Percentiles rank a stretch among this genome's conserved stretches.
phyloP scores from a whole-genome alignment of 1,140 invertebrate genomes.

The Heterodera schachtii region DNA sequence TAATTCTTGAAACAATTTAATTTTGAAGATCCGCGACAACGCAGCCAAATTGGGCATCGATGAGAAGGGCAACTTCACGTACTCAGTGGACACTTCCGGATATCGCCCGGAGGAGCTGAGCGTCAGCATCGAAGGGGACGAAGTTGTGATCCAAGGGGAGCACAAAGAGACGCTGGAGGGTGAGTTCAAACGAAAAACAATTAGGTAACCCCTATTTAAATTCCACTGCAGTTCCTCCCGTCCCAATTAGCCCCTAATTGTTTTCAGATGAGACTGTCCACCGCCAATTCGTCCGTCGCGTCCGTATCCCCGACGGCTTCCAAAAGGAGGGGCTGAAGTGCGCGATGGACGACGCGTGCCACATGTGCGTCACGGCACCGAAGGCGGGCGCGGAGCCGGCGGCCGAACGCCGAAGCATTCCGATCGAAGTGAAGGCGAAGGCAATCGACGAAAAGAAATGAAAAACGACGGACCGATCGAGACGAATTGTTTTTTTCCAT shows the following conservation, averaged over 20 bases:
- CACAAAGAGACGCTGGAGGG: neutral
- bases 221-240: too few species aligned
- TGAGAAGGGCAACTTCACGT: constrained; percentile 1
- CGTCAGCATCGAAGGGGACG: constrained; percentile 7
- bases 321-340: constrained; percentile 23
- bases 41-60: constrained; percentile 11
- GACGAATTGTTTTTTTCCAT: neutral
- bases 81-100: constrained; percentile 18
- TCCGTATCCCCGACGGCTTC: constrained; percentile 15
- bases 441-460: neutral
- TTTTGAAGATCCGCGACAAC: constrained; percentile 11
- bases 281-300: constrained; percentile 22
- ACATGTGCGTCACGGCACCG: constrained; percentile 3
- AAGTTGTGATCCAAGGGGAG: neutral
- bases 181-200: neutral
- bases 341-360: constrained; percentile 9
- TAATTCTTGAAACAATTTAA: neutral
- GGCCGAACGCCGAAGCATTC: constrained; percentile 8
- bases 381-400: neutral
- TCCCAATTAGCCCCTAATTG: too few species aligned
- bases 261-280: constrained; percentile 12
- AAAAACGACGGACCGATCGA: neutral
- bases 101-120: constrained; percentile 1
- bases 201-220: too few species aligned
- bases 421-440: constrained; percentile 22